Conservation (phyloP, 1,140 invertebrate species). For the Littorina saxatilis region DNA sequence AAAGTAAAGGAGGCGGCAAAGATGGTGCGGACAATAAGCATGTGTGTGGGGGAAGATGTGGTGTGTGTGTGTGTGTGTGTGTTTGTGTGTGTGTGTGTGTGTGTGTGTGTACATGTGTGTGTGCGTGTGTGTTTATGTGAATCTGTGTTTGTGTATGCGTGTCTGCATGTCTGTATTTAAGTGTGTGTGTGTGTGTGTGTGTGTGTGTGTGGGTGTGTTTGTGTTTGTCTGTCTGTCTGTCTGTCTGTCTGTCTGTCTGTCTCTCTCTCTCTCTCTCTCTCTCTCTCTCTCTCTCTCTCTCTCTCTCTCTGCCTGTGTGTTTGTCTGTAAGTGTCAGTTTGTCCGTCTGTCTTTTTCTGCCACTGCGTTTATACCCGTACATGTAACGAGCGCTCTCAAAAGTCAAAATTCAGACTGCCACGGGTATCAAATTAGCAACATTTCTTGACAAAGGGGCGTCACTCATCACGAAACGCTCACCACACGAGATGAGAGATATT, state of each 20-base stretch:
- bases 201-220: background rate
- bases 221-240: background rate
- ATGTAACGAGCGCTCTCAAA: too few relatives aligned
- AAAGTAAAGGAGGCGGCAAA: too few relatives aligned
- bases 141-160: background rate
- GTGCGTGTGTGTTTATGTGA: too few relatives aligned
- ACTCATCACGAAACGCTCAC: too few relatives aligned
- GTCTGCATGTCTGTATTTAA: background rate
- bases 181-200: background rate
- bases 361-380: constrained; percentile 1
- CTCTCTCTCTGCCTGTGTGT: background rate
- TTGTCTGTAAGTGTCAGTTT: constrained; percentile 21
- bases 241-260: background rate
- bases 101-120: constrained; percentile 5
- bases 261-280: background rate
- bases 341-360: constrained; percentile 34
- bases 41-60: background rate
- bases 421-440: too few relatives aligned
- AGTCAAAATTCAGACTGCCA: too few relatives aligned
- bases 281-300: constrained; percentile 1
- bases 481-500: too few relatives aligned
- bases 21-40: too few relatives aligned
- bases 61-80: constrained; percentile 15
- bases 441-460: background rate
- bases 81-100: constrained; percentile 1